Evolutionary conservation across 2,113 vertebrate species (phyloP).

Genomic region (Pica pica): DNA sequence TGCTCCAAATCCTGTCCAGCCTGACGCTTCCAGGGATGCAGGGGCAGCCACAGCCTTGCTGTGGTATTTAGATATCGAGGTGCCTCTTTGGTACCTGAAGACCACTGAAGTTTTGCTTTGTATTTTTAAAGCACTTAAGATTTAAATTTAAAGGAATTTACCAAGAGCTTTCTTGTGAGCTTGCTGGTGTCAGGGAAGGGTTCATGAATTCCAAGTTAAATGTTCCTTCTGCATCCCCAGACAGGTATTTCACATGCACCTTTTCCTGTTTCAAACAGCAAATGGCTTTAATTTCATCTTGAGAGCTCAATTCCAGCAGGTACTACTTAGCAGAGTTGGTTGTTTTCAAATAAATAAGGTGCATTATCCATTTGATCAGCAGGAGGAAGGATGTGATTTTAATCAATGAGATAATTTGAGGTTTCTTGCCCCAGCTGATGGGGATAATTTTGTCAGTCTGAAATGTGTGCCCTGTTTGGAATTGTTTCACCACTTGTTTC

Average conservation of each 20-base stretch:
- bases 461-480: neutral
- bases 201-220: neutral
- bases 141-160: neutral
- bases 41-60: neutral
- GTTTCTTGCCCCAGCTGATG: neutral
- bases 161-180: neutral
- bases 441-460: neutral
- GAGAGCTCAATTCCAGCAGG: neutral
- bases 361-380: neutral
- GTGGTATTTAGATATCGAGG: neutral
- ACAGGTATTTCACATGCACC: neutral
- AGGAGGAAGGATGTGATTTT: neutral
- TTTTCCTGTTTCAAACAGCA: neutral
- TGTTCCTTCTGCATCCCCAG: neutral
- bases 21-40: neutral
- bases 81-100: neutral
- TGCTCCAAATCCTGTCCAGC: neutral
- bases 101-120: neutral
- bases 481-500: neutral
- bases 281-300: neutral
- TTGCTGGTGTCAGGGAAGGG: neutral
- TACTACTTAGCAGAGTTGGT: neutral
- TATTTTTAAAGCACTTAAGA: neutral
- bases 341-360: neutral
- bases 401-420: neutral